Evolutionary conservation across 2,888 invertebrate species (phyloP).

Genomic region (Cerastoderma edule): DNA sequence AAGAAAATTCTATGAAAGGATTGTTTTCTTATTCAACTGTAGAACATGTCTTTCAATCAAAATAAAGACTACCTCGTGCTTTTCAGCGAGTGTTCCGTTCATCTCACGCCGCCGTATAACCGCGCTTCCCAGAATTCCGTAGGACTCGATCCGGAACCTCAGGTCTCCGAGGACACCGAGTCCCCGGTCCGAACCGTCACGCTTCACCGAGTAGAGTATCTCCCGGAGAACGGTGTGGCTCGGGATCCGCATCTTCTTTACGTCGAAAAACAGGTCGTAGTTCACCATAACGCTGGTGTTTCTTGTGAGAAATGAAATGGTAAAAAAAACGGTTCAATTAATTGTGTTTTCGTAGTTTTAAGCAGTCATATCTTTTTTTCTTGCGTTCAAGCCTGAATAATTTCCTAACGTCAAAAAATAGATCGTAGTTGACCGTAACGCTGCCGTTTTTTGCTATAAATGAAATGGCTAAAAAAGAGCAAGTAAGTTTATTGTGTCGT

Average conservation of each 20-base stretch:
- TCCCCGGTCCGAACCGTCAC: constrained; percentile 30
- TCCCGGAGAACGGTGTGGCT: constrained; percentile 15
- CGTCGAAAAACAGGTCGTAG: constrained; percentile 38
- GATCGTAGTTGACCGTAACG: constrained; percentile 28
- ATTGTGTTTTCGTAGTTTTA: too few relatives aligned
- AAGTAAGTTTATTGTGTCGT: too few relatives aligned
- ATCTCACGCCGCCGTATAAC: neutral
- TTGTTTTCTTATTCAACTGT: too few relatives aligned
- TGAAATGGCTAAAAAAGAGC: too few relatives aligned
- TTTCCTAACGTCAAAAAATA: neutral
- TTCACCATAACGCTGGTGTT: too few relatives aligned
- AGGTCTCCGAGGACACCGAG: constrained; percentile 43
- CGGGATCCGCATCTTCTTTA: constrained; percentile 35
- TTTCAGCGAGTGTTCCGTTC: neutral
- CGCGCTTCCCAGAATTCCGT: constrained; percentile 12
- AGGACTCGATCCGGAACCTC: constrained; percentile 36
- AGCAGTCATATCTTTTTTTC: too few relatives aligned
- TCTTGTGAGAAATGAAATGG: too few relatives aligned
- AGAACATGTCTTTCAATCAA: too few relatives aligned
- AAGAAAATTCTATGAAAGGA: too few relatives aligned
- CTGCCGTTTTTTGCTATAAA: constrained; percentile 33
- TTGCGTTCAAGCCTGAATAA: too few relatives aligned
- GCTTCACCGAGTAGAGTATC: constrained; percentile 42
- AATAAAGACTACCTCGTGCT: neutral
- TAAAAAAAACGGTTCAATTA: too few relatives aligned